Evolutionary conservation across 2,888 invertebrate species (phyloP).

Genomic region (Dolichopus griseipennis): DNA sequence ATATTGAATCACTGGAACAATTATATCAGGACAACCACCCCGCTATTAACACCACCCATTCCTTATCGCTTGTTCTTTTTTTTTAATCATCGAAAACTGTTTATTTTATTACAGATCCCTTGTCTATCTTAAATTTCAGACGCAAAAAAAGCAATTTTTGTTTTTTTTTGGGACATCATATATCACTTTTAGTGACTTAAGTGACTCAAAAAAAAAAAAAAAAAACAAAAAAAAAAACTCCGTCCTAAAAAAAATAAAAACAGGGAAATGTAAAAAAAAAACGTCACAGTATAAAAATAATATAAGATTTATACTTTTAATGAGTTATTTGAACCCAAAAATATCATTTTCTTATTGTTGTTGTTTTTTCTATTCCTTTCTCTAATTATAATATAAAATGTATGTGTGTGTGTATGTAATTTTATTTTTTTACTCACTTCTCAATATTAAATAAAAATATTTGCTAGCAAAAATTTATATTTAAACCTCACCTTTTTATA

Average conservation of each 20-base stretch:
- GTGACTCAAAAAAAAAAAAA: not conserved
- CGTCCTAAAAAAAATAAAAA: not conserved
- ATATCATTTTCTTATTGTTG: not conserved
- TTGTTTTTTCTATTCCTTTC: not conserved
- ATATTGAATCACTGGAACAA: too few species aligned
- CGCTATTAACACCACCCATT: too few species aligned
- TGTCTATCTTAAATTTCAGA: too few species aligned
- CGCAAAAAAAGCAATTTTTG: too few species aligned
- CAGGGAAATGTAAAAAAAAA: not conserved
- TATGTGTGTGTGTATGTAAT: not conserved
- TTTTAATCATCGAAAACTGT: too few species aligned
- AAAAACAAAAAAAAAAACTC: not conserved
- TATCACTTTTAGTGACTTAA: not conserved
- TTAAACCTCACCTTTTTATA: not conserved
- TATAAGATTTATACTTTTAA: not conserved
- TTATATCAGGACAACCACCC: too few species aligned
- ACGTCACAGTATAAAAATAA: too few species aligned
- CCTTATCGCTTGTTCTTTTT: too few species aligned
- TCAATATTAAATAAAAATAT: not conserved
- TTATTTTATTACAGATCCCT: too few species aligned
- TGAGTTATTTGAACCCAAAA: constrained; percentile 6
- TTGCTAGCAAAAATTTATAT: not conserved
- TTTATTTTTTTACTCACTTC: not conserved
- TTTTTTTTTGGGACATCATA: too few species aligned
- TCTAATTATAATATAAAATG: not conserved